phyloP scores from a whole-genome alignment of 2,797 vertebrate species.

The Pseudomugil gertrudae region DNA sequence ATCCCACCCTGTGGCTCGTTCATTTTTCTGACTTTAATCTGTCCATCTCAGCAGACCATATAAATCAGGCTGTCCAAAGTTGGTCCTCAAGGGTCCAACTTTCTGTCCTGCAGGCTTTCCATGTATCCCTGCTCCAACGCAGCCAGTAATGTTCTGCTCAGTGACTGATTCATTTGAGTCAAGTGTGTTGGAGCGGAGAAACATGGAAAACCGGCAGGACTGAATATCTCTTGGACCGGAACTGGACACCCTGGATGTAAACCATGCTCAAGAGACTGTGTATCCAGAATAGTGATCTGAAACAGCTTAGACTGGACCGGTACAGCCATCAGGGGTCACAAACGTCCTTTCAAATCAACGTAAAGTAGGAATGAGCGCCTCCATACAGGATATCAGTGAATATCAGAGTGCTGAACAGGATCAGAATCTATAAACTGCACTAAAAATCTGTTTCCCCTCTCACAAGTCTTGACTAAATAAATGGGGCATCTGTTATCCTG shows the following conservation, averaged over 20 bases:
- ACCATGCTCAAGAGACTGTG: too few species aligned
- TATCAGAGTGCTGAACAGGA: not conserved
- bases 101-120: too few species aligned
- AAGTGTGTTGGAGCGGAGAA: too few species aligned
- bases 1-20: not conserved
- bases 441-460: not conserved
- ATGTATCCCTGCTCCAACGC: too few species aligned
- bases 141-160: too few species aligned
- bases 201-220: too few species aligned
- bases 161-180: too few species aligned
- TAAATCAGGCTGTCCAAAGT: too few species aligned
- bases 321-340: not conserved
- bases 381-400: not conserved
- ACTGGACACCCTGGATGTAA: too few species aligned
- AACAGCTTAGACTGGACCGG: not conserved
- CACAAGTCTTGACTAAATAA: not conserved
- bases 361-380: not conserved
- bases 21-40: not conserved
- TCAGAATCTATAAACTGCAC: not conserved
- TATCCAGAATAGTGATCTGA: not conserved
- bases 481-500: slow-evolving; percentile 14
- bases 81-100: too few species aligned
- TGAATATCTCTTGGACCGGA: too few species aligned
- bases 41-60: too few species aligned
- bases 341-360: not conserved